phyloP scores from a whole-genome alignment of 2,113 vertebrate genomes.

The Sphaerodactylus townsendi region DNA sequence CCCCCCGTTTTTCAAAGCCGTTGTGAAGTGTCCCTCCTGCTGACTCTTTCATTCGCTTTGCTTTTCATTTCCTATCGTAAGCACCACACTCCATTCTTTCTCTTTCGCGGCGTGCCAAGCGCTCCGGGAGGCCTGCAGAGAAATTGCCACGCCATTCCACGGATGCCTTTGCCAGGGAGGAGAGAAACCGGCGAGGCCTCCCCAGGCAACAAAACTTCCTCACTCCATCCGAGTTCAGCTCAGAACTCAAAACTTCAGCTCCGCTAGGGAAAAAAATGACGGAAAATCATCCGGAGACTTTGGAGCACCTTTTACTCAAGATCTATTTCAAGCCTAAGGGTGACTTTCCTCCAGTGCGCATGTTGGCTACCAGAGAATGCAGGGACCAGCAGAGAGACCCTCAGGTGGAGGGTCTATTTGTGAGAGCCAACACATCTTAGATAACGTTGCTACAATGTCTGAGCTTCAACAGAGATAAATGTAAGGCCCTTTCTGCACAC shows the following conservation, averaged over 20 bases:
- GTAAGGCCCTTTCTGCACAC: too few species aligned
- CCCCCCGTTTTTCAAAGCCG: constrained; percentile 39
- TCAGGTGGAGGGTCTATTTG: too few species aligned
- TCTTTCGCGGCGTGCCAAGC: constrained; percentile 15
- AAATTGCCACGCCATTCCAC: neutral
- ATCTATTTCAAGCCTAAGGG: too few species aligned
- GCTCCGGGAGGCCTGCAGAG: constrained; percentile 3
- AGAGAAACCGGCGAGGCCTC: neutral
- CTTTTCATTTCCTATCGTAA: constrained; percentile 46
- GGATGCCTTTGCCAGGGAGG: neutral
- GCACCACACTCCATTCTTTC: constrained; percentile 29
- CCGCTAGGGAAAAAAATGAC: neutral
- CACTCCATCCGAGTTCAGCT: neutral
- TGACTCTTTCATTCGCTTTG: constrained; percentile 51
- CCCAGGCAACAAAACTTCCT: neutral
- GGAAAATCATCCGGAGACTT: neutral
- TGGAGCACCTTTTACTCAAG: too few species aligned
- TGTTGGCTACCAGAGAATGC: too few species aligned
- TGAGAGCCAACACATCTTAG: too few species aligned
- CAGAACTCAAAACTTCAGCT: neutral
- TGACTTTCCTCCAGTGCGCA: too few species aligned
- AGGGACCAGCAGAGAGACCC: too few species aligned
- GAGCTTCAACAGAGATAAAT: too few species aligned
- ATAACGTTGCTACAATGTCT: too few species aligned
- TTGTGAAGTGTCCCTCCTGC: constrained; percentile 60